Evolutionary conservation across 1,140 invertebrate genomes (phyloP), one percentile per base, ranked within the genome.

Genomic region (Pogonognathellus flavescens): DNA sequence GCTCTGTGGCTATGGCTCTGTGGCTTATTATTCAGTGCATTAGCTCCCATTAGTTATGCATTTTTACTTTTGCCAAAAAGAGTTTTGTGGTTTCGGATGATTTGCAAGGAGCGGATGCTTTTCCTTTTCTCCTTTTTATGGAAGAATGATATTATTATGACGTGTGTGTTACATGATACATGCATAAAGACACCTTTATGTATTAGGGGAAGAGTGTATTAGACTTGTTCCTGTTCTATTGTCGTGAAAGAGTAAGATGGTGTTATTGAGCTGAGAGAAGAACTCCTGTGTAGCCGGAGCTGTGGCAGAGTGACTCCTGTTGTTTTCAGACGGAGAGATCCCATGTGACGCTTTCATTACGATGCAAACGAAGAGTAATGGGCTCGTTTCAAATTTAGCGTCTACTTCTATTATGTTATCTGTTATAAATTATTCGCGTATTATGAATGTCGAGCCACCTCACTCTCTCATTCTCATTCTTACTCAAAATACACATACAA

Each of bases 291-390:
- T 10, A 57, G n/a, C 5, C 22, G 41, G 11, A 50, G 20, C 14
- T 41, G 81, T 57, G 25, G 16, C n/a, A 20, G n/a, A 11, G n/a
- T 49, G 14, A 50, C 49, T 14, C 22, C 18, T 70, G 82, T 16
- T 60, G 59, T 25, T 49, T 70, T 6, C 41, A 31, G 25, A 22
- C 60, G 20, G 9, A 7, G 22, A 84, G 31, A 70, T 84, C 52
- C 57, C 82, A 20, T 70, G 62, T 85, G 50, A 85, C 52, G 50
- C 62, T 85, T 81, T 76, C 76, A 85, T 85, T 85, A 81, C 55
- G 80, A 85, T 85, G 84, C 76, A 85, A 85, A 85, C 72, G 52
- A 85, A 85, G 84, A 85, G 62, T 85, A 81, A 85, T 85, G 76
- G 84, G 31, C 53, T 85, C 53, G 70, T 84, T 84, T 84, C 41